phyloP scores from a whole-genome alignment of 2,797 vertebrate species.

The Orientallactaga sibirica region DNA sequence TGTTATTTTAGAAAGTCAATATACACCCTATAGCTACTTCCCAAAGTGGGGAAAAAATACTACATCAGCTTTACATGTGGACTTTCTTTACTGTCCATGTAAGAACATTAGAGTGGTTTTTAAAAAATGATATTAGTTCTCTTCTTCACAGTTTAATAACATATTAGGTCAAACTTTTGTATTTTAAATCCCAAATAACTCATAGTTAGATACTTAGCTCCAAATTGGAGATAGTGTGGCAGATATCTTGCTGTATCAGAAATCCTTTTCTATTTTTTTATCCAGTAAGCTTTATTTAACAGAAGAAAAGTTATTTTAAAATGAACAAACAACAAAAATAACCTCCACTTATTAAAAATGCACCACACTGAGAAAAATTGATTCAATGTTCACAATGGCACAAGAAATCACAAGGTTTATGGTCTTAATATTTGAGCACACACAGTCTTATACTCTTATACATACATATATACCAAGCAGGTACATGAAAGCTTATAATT shows the following conservation, averaged over 20 bases:
- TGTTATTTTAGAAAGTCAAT: constrained; percentile 57
- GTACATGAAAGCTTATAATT: not conserved
- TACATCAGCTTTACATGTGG: not conserved
- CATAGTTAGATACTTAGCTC: not conserved
- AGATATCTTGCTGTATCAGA: not conserved
- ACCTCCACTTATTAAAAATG: not conserved
- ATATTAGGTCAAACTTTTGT: not conserved
- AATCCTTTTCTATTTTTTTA: not conserved
- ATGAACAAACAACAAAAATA: not conserved
- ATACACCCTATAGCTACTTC: constrained; percentile 12
- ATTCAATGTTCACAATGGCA: not conserved
- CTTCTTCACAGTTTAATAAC: not conserved
- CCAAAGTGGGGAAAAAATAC: not conserved
- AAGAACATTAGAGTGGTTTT: not conserved
- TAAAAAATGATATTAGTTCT: not conserved
- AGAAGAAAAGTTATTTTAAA: not conserved
- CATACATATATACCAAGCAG: not conserved
- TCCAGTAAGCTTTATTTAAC: not conserved
- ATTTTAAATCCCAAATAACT: not conserved
- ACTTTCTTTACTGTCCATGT: not conserved
- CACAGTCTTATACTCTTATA: not conserved
- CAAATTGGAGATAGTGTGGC: not conserved
- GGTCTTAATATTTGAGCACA: not conserved
- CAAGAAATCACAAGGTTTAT: not conserved
- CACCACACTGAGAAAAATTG: not conserved